These are phyloP conservation scores for Eospalax fontanierii DNA, from an alignment of 2,797 vertebrate species.

Conservation along the genomic window DNA sequence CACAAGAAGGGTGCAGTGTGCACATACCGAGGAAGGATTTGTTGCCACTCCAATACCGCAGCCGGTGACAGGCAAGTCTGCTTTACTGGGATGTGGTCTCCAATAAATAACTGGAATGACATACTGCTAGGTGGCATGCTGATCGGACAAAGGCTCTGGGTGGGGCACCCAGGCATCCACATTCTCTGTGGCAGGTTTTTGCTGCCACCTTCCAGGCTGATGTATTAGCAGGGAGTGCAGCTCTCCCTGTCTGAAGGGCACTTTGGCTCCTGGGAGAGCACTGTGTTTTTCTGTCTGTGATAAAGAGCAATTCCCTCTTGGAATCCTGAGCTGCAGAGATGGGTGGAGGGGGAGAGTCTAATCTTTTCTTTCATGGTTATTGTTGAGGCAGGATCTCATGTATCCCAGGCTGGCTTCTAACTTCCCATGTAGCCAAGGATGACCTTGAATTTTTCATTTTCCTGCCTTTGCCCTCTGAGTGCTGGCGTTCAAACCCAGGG, in stretches of 20 bases:
- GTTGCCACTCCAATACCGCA: background rate
- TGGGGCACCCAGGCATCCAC: conserved; percentile 38
- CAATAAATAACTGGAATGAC: background rate
- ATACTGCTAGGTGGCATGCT: background rate
- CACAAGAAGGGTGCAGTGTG: background rate
- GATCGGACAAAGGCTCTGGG: conserved; percentile 67
- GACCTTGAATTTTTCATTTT: background rate
- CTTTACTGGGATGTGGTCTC: background rate
- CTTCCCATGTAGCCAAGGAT: background rate
- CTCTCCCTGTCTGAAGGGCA: background rate
- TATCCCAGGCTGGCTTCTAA: background rate
- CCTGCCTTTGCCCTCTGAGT: background rate
- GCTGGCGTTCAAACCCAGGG: background rate
- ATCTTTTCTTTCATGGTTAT: background rate
- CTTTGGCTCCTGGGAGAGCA: background rate
- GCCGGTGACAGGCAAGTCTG: background rate
- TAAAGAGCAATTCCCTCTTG: background rate
- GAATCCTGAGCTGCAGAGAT: background rate
- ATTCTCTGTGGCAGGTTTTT: background rate
- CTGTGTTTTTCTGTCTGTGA: background rate
- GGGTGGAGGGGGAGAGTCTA: background rate
- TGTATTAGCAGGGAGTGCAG: conserved; percentile 28
- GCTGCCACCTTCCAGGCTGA: conserved; percentile 74
- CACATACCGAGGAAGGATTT: background rate
- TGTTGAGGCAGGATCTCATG: background rate